Evolutionary conservation across 2,888 invertebrate species (phyloP).

Genomic region (Gnatocerus cornutus): DNA sequence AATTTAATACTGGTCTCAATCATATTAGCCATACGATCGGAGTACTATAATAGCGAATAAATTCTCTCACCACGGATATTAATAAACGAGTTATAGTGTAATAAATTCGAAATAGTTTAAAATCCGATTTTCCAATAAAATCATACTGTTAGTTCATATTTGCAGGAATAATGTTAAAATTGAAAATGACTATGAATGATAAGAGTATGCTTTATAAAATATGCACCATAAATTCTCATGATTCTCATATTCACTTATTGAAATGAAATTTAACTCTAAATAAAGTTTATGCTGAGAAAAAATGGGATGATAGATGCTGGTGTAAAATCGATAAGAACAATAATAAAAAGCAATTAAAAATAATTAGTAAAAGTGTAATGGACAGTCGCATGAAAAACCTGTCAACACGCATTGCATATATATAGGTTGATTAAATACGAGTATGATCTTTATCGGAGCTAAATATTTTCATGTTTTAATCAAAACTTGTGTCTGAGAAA

Average conservation of each 20-base stretch:
- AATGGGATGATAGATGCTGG: too few species aligned
- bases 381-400: too few species aligned
- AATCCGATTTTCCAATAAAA: conserved; percentile 31
- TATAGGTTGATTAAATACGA: too few species aligned
- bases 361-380: too few species aligned
- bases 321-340: too few species aligned
- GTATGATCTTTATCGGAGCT: too few species aligned
- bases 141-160: background rate
- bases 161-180: background rate
- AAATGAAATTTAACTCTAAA: background rate
- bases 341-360: too few species aligned
- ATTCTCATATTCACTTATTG: background rate
- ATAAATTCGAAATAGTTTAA: conserved; percentile 28
- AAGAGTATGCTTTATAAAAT: background rate
- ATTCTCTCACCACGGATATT: conserved; percentile 26
- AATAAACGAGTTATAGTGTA: conserved; percentile 28
- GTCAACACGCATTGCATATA: too few species aligned
- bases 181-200: conserved; percentile 1
- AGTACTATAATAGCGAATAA: conserved; percentile 25
- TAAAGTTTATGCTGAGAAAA: too few species aligned
- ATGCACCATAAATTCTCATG: background rate
- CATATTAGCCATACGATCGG: conserved; percentile 25
- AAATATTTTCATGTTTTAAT: background rate
- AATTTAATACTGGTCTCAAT: conserved; percentile 29
- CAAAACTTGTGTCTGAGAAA: background rate